Evolutionary conservation across 2,888 invertebrate species (phyloP), one percentile per base, ranked within the genome.

Genomic region (Eupithecia inturbata): DNA sequence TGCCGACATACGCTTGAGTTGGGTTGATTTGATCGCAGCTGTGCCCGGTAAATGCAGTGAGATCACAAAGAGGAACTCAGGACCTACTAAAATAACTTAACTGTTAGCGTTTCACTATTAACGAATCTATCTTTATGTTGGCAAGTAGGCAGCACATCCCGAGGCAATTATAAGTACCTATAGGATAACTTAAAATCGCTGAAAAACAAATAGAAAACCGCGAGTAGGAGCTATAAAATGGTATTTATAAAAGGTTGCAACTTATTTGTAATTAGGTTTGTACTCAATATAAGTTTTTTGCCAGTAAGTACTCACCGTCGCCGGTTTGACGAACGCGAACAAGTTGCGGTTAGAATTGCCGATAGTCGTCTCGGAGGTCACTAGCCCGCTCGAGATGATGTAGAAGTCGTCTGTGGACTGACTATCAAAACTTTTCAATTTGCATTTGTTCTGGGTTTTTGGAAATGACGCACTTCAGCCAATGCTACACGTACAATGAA

Each of bases 341-440:
- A 96, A 91, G 7, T 93, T 88, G 1, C 92, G 87, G 88, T 97
- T 97, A 84, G 92, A 94, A 89, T 97, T 96, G 6, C 96, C 96
- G 80, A 96, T 96, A 16, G 97, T 97, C 26, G 97, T 97, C 92
- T 97, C 97, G 60, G 95, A 92, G 0, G 95, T 87, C 70, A 95
- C 95, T 85, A 96, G 88, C 1, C 96, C 96, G 62, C 96, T 94
- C 0, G 95, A 95, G 10, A 95, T 89, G 12, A 95, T 86, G 89
- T 96, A 96, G 89, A 95, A 96, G 85, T 96, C 96, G 84, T 96
- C 96, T 80, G 95, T 95, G 70, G 96, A 96, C 88, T 95, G 88
- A 74, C 70, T 33, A 28, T n/a, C 62, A 31, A 62, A 62, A 31
- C 57, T 57, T 57, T 26, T 57, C 57, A 57, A 26, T 26, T 57